Percentiles rank a stretch among this genome's conserved stretches.
phyloP scores from a whole-genome alignment of 1,140 invertebrate species.

The Solenopsis fugax region DNA sequence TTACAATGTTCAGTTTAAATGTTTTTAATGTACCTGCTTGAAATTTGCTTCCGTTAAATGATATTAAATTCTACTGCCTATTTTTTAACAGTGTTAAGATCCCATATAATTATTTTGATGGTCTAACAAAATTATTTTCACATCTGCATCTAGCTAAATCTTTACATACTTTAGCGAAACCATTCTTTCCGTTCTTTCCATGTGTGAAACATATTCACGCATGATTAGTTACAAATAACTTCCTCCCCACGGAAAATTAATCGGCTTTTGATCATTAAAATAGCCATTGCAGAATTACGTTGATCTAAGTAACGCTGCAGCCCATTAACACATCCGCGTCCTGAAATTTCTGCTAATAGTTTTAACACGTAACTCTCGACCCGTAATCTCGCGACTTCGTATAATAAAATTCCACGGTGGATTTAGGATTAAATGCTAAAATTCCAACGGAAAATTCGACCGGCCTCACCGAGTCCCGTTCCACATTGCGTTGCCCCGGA shows the following conservation, averaged over 20 bases:
- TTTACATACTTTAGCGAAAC: too few relatives aligned
- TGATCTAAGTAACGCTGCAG: background rate
- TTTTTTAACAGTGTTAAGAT: too few relatives aligned
- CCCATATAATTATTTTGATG: too few relatives aligned
- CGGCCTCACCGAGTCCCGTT: background rate
- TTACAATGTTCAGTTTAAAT: too few relatives aligned
- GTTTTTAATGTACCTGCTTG: too few relatives aligned
- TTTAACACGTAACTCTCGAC: slow-evolving; percentile 13
- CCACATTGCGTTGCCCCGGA: background rate
- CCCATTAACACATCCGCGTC: background rate
- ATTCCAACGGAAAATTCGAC: slow-evolving; percentile 42
- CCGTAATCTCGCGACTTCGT: slow-evolving; percentile 17
- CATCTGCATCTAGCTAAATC: too few relatives aligned
- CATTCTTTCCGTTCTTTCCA: too few relatives aligned
- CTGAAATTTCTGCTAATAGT: slow-evolving; percentile 29
- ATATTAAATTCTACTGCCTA: too few relatives aligned
- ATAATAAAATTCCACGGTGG: slow-evolving; percentile 24
- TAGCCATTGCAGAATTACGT: slow-evolving; percentile 3
- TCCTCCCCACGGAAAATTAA: background rate
- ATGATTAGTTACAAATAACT: background rate
- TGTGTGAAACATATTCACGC: background rate
- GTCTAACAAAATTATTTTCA: too few relatives aligned
- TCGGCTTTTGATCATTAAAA: background rate
- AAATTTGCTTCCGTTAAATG: too few relatives aligned
- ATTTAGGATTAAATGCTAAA: slow-evolving; percentile 10